Evolutionary conservation across 2,113 vertebrate species (phyloP).

Genomic region (Fulmarus glacialis): DNA sequence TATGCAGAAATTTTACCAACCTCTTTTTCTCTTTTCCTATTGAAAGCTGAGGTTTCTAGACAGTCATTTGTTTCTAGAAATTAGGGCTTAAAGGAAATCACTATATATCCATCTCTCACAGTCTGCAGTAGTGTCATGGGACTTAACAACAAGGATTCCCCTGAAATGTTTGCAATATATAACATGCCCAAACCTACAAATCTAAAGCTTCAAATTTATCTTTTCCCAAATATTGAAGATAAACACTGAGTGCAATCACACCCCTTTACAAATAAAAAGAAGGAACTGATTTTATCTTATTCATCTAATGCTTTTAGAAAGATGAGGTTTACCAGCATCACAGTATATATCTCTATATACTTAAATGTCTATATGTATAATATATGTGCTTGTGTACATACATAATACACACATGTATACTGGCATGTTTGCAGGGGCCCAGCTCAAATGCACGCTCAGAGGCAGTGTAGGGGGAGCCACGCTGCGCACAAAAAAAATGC

Average conservation of each 20-base stretch:
- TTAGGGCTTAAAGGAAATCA: background rate
- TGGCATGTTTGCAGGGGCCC: background rate
- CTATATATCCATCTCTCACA: background rate
- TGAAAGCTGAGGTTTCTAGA: background rate
- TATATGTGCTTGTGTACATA: no score
- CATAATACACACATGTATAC: accelerated
- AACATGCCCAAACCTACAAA: background rate
- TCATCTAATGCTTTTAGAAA: background rate
- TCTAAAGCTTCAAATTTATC: background rate
- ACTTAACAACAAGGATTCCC: background rate
- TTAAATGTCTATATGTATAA: accelerated
- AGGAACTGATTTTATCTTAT: background rate
- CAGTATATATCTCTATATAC: background rate
- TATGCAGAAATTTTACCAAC: background rate
- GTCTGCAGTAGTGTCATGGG: background rate
- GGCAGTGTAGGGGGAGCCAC: accelerated
- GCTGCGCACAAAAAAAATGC: accelerated
- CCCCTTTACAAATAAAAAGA: background rate
- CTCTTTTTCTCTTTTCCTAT: background rate
- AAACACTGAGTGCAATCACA: background rate
- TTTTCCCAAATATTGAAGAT: background rate
- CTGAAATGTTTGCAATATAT: background rate
- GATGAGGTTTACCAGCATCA: background rate
- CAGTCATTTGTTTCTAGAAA: conserved; percentile 16
- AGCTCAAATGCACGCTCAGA: background rate